Evolutionary conservation across 2,113 vertebrate species (phyloP).

Genomic region (Xiphias gladius): DNA sequence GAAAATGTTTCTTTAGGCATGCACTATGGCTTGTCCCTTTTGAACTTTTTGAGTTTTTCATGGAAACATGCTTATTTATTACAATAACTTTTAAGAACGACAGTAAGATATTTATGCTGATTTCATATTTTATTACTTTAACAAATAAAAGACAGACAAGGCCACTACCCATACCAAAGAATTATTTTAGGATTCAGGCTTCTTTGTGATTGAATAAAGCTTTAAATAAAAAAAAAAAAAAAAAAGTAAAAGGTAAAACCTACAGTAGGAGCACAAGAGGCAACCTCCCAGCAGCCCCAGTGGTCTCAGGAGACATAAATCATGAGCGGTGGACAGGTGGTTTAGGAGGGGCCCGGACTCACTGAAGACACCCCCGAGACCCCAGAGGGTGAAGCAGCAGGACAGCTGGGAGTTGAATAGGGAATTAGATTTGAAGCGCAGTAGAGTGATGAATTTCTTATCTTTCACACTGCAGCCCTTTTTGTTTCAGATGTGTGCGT

Average conservation of each 20-base stretch:
- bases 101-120: conserved; percentile 4
- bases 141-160: conserved; percentile 13
- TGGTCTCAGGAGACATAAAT: conserved; percentile 64
- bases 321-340: conserved; percentile 71
- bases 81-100: not conserved
- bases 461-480: not conserved
- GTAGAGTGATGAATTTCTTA: conserved; percentile 33
- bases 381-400: conserved; percentile 39
- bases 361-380: conserved; percentile 72
- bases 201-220: not conserved
- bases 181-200: not conserved
- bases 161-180: not conserved
- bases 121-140: not conserved
- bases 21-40: not conserved
- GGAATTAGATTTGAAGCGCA: conserved; percentile 57
- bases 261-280: not conserved
- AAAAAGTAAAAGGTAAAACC: not conserved
- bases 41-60: not conserved
- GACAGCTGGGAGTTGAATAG: conserved; percentile 62
- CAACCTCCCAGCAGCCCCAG: conserved; percentile 12
- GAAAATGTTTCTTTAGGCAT: not conserved
- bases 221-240: too few relatives aligned
- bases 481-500: not conserved
- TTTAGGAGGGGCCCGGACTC: conserved; percentile 62
- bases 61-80: not conserved